These are phyloP conservation scores for Xestia xanthographa DNA, from an alignment of 2,888 invertebrate genomes.

Conservation along the genomic window DNA sequence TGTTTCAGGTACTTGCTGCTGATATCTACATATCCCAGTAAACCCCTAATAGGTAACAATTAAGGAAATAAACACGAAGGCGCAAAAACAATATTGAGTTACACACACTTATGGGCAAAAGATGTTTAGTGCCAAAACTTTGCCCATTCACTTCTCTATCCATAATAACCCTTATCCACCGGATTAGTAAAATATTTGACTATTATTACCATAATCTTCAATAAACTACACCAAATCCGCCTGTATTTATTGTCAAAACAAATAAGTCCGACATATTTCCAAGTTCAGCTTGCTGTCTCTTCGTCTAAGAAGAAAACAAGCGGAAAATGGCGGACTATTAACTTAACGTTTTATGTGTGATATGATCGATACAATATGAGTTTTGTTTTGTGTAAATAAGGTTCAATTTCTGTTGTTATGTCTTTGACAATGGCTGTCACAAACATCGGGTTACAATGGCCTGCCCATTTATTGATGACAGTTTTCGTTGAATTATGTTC, in stretches of 20 bases:
- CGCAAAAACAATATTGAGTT: background rate
- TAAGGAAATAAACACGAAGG: background rate
- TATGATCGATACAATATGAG: conserved; percentile 71
- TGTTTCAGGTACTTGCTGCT: conserved; percentile 39
- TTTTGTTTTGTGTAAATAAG: conserved; percentile 65
- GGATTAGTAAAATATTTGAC: conserved; percentile 27
- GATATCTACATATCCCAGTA: background rate
- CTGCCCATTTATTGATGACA: conserved; percentile 35
- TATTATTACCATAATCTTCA: conserved; percentile 9
- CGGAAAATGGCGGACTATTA: conserved; percentile 72
- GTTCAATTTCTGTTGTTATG: conserved; percentile 61
- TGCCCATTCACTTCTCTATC: background rate
- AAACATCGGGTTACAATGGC: conserved; percentile 42
- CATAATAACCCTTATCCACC: background rate
- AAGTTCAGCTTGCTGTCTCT: conserved; percentile 36
- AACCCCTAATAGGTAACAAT: background rate
- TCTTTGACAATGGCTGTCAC: conserved; percentile 59
- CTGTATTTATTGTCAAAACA: conserved; percentile 10
- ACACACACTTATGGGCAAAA: background rate
- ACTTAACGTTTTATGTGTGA: conserved; percentile 70
- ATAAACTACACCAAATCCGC: conserved; percentile 27
- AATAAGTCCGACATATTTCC: background rate
- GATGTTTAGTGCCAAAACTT: conserved; percentile 19
- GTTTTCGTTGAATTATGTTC: conserved; percentile 21
- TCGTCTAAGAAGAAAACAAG: conserved; percentile 68